Base-by-base conservation (phyloP, 2,113 vertebrate genomes). In the Patagioenas fasciata region DNA sequence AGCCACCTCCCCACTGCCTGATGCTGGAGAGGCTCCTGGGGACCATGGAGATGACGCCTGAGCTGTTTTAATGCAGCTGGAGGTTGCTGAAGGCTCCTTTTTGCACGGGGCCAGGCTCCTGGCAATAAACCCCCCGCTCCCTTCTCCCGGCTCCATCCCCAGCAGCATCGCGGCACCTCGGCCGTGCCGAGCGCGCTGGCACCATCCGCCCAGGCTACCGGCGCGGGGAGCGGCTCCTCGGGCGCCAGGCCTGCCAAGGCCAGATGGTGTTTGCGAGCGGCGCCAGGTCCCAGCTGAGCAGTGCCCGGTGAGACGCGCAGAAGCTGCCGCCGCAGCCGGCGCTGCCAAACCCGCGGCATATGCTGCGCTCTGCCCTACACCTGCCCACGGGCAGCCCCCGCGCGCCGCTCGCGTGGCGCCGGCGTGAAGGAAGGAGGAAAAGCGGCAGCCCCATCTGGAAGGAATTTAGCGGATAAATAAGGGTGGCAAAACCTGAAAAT, bases 231-330 rank as follows among this genome's bases (percentile, higher is more conserved):
- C 15, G 89, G 96, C 28, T 89, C 93, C 80, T 57, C 57, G 70
- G 86, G 85, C 73, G 91, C 94, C 95, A 74, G 95, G 95, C 88
- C 96, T 97, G 98, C 98, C 98, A 92, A 88, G 97, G 98, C 98
- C 99, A 99, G 99, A 99, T 99, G 98, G 98, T 98, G 98, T 98
- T 98, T 98, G 98, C 91, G 97, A 98, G 97, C 96, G 58, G 97
- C 94, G 97, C 97, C 95, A 96, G 97, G 97, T 98, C 99, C 98
- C 98, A 98, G 98, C 98, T 98, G 98, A 98, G 98, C 66, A 44
- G 70, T 97, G 97, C 98, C 98, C 98, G 96, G 96, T 93, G 98
- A 98, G 98, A 97, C 97, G 88, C 70, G 95, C 97, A 96, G 97
- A 97, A 92, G 84, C 96, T 83, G 98, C 98, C 96, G 98, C 98